Base-by-base conservation (phyloP, 1,140 invertebrate species). In the Drosophila santomea region DNA sequence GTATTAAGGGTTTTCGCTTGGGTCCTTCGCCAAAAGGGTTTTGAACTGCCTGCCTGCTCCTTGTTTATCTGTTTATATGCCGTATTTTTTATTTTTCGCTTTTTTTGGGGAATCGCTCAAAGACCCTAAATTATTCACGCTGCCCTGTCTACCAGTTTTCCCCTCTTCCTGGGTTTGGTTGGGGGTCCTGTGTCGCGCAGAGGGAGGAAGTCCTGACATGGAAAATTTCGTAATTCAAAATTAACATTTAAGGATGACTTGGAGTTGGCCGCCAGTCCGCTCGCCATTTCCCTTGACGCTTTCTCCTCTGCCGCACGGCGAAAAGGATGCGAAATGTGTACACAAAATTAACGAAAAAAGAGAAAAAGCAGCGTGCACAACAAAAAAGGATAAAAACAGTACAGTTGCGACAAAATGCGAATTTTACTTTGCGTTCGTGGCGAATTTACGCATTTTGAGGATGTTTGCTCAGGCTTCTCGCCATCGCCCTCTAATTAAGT, bases 181-280 rank as follows among this genome's bases (percentile, higher is more conserved):
- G 25, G 48, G 25, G 48, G 23, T 41, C 43, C 48, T 17, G 38
- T 41, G 63, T 61, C 17, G 5, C 11, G 35, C 38, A 39, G 32
- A 36, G n/a, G 28, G 35, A 63, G 52, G 44, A 2, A 10, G 59
- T 47, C 69, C 77, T 83, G 84, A 88, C 84, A 88, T 80, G 83
- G 44, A 71, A 84, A 80, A 80, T 89, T 88, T 84, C 77, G 84
- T 89, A 89, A 89, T 89, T 90, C 84, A 89, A 89, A 89, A 89
- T 89, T 89, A 89, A 89, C 85, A 89, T 90, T 89, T 90, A 84
- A 89, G 84, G 78, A 89, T 78, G 85, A 90, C 85, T 89, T 89
- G 77, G 85, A 89, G 80, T 66, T 79, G 82, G 74, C 69, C 62
- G 77, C 67, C 81, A 58, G 62, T 66, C 57, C 48, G 72, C 58